Base-by-base conservation (phyloP, 2,797 vertebrate genomes). In the Coregonus ussuriensis region DNA sequence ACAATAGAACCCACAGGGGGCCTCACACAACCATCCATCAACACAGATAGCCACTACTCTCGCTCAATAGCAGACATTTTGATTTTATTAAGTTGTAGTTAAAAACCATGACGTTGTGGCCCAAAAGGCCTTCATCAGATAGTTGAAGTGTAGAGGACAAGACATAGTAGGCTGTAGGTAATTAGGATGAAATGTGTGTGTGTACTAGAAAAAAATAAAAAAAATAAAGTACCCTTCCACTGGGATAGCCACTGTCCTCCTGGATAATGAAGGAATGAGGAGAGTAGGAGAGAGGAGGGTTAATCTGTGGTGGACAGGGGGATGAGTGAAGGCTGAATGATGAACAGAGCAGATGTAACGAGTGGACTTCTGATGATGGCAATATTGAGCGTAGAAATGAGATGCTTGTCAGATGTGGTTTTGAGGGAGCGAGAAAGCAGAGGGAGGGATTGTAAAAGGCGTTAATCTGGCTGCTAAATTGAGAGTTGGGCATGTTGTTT, bases 401-500 rank as follows among this genome's bases (percentile, higher is more conserved):
- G 92, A 94, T 91, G 87, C 87, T 84, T 95, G 92, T 95, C 93
- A 93, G 89, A 96, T 93, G 94, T 81, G 88, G 88, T 94, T 47
- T 47, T 47, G 92, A 92, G 86, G 88, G 80, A 74, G 91, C 89
- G 85, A 92, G 87, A 16, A 15, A 67, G 31, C 9, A 47, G 9
- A 11, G 41, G 41, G 41, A 13, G 9, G 41, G 41, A 47, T 47
- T 11, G 41, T 15, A 35, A 47, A 92, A 91, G 90, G 77, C 81
- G 90, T 95, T 96, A 94, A 94, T 96, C 94, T 94, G 89, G 74
- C 82, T 87, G 90, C 91, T 93, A 94, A 95, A 95, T 89, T 91
- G 89, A 86, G 65, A 85, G 74, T 79, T 91, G 90, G 92, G 92
- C 91, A 85, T 86, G 84, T 47, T 47, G 41, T 47, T 47, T 47